Base-by-base conservation (phyloP, 2,888 invertebrate genomes). In the Lochmaea capreae region DNA sequence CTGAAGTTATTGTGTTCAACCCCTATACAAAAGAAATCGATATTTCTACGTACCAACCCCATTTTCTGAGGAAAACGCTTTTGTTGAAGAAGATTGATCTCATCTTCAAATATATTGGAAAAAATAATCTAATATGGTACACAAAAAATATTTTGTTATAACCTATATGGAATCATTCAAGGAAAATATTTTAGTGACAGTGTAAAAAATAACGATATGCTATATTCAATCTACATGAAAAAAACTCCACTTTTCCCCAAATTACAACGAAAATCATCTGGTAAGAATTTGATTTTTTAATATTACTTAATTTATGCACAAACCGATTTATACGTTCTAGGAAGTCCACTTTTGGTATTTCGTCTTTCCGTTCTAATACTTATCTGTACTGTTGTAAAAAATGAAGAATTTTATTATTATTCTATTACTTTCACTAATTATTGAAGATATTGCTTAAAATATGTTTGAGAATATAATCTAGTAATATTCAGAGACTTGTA, bases 221-320 rank as follows among this genome's bases (percentile, higher is more conserved):
- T 71, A 71, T 71, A 71, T 65, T 71, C 71, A 65, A 65, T 65
- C 58, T 71, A 71, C 65, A 71, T 71, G 71, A 71, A 71, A 71
- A 71, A 71, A 46, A 71, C 58, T 46, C 71, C 71, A 54, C 71
- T 71, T 43, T 71, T 71, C 58, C 71, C 65, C 57, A 71, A 71
- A 65, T 22, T 71, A 63, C 71, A 71, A 58, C 71, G 71, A 42
- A 71, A 71, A 65, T 65, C 71, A 26, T 71, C 71, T 65, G 71
- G 71, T 71, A 65, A 71, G 71, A 65, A 52, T 46, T 46, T 39
- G 3, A 26, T 58, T 58, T 26, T 11, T 26, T 26, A 39, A 26
- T 8, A 5, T 33, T 33, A 11, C 33, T 59, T 59, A 33, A 59
- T 59, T 59, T 26, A 33, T 59, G 14, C 59, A 10, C 9, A 59